Conservation (phyloP, 2,888 invertebrate genomes). For the Nasonovia ribisnigri region DNA sequence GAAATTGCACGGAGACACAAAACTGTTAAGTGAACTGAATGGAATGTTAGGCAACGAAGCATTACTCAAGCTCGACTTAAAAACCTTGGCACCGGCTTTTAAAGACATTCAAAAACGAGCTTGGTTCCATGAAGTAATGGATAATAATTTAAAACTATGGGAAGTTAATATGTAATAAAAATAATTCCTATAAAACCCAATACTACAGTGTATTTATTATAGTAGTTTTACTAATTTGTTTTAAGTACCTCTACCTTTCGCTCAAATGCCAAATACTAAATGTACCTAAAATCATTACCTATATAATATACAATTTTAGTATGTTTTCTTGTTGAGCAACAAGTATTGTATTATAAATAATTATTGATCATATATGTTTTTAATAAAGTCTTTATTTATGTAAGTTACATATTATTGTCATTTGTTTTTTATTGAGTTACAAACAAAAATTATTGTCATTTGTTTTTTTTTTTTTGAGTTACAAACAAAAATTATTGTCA, state of each 20-base stretch:
- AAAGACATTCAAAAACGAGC: constrained; percentile 80
- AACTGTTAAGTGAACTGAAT: constrained; percentile 79
- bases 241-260: neutral
- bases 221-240: constrained; percentile 36
- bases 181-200: constrained; percentile 37
- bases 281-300: constrained; percentile 39
- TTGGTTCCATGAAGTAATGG: constrained; percentile 90
- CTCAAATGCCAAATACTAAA: constrained; percentile 58
- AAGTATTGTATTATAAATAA: constrained; percentile 42
- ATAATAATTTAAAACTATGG: constrained; percentile 91
- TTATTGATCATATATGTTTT: constrained; percentile 31
- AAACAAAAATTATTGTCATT: constrained; percentile 62
- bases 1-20: constrained; percentile 82
- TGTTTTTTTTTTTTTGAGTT: constrained; percentile 22
- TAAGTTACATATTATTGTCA: constrained; percentile 62
- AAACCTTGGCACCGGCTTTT: constrained; percentile 83
- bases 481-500: constrained; percentile 62
- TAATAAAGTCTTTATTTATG: constrained; percentile 62
- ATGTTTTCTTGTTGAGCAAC: constrained; percentile 36
- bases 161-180: constrained; percentile 83
- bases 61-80: constrained; percentile 84
- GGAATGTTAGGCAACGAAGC: constrained; percentile 84
- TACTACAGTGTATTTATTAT: constrained; percentile 8
- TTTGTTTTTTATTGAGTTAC: constrained; percentile 35
- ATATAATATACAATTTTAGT: constrained; percentile 34